Percentiles rank a stretch among this genome's conserved stretches.
These are phyloP conservation scores for Adelphocoris suturalis DNA, from an alignment of 2,888 invertebrate genomes.

Conservation along the genomic window DNA sequence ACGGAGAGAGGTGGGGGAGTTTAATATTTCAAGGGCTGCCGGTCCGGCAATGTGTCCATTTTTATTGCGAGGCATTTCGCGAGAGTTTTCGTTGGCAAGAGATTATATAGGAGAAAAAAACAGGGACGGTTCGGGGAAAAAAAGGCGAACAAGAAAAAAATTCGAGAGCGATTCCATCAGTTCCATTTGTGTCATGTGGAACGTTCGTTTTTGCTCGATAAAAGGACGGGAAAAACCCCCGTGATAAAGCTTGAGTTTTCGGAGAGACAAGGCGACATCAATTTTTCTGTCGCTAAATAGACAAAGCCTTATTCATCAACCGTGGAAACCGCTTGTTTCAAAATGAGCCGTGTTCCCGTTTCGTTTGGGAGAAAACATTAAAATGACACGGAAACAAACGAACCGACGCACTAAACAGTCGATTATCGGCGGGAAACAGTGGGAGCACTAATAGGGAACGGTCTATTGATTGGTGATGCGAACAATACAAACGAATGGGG, in stretches of 20 bases:
- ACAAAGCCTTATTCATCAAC: constrained; percentile 22
- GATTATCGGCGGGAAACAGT: too few relatives aligned
- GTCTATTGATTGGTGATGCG: too few relatives aligned
- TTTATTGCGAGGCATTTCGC: background rate
- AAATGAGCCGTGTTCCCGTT: background rate
- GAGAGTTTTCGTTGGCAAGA: background rate
- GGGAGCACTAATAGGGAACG: too few relatives aligned
- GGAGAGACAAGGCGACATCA: constrained; percentile 12
- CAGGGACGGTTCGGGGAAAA: background rate
- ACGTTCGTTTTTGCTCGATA: background rate
- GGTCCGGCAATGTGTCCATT: background rate
- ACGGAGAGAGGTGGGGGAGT: background rate
- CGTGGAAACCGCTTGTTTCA: constrained; percentile 15
- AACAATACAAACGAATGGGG: too few relatives aligned
- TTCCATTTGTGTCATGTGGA: background rate
- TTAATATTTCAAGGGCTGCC: background rate
- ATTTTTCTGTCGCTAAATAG: constrained; percentile 17
- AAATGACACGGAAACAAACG: too few relatives aligned
- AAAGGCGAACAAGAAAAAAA: background rate
- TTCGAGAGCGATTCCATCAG: constrained; percentile 19
- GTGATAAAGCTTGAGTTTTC: constrained; percentile 22
- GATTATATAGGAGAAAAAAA: background rate
- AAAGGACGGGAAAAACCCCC: background rate
- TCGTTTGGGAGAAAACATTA: too few relatives aligned
- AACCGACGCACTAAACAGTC: too few relatives aligned